Percentiles rank a stretch among this genome's conserved stretches.
phyloP scores from a whole-genome alignment of 2,888 invertebrate species.

The Ceriagrion tenellum region DNA sequence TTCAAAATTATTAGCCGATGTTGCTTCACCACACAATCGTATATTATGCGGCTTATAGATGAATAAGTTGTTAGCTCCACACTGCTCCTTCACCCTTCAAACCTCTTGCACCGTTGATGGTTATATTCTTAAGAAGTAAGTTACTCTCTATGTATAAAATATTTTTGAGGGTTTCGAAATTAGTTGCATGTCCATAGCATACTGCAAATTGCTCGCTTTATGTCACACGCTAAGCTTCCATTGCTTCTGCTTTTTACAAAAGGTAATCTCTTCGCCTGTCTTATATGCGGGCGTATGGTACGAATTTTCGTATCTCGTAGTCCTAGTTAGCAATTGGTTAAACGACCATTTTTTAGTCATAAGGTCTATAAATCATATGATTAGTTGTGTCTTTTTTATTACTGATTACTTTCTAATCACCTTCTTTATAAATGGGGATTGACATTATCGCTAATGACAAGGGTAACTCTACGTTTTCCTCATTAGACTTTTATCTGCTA shows the following conservation, averaged over 20 bases:
- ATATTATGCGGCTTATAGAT: constrained; percentile 27
- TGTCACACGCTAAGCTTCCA: constrained; percentile 29
- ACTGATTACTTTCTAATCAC: not conserved
- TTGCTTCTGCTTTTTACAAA: not conserved
- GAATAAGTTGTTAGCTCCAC: not conserved
- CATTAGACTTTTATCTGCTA: too few relatives aligned
- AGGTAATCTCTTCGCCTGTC: not conserved
- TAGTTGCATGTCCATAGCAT: constrained; percentile 38
- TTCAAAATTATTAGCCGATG: not conserved
- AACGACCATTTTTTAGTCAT: too few relatives aligned
- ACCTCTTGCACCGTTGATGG: constrained; percentile 9
- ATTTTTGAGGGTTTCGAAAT: not conserved
- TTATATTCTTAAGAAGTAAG: not conserved
- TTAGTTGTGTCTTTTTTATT: not conserved
- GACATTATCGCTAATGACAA: too few relatives aligned
- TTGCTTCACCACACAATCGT: constrained; percentile 51
- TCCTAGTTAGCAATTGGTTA: too few relatives aligned
- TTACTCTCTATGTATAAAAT: not conserved
- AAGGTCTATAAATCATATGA: too few relatives aligned
- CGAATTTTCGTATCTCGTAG: not conserved
- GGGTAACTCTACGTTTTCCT: too few relatives aligned
- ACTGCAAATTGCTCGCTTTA: constrained; percentile 32
- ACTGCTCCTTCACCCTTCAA: not conserved
- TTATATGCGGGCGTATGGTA: not conserved
- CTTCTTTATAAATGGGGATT: not conserved